These are phyloP conservation scores for Lonchura striata DNA, from an alignment of 2,113 vertebrate genomes.

Conservation along the genomic window DNA sequence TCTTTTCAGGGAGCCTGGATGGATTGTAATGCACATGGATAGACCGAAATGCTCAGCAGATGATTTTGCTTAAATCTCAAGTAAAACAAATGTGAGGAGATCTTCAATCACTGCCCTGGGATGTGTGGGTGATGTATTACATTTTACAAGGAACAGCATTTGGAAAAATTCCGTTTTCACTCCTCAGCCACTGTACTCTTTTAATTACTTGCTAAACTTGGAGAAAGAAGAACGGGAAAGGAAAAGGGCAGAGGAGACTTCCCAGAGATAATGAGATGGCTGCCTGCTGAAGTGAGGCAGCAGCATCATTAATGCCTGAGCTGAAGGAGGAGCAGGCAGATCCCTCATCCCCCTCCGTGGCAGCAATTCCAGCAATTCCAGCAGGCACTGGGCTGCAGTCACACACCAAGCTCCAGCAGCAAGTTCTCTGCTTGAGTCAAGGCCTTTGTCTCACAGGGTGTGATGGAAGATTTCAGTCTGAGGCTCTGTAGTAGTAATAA, in stretches of 20 bases:
- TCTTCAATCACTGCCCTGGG: constrained; percentile 42
- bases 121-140: background rate
- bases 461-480: background rate
- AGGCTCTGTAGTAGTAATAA: background rate
- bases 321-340: background rate
- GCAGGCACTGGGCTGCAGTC: background rate
- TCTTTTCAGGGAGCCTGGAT: constrained; percentile 61
- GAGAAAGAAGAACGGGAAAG: background rate
- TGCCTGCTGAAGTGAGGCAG: background rate
- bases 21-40: constrained; percentile 35
- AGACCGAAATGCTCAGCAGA: constrained; percentile 60
- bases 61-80: constrained; percentile 68
- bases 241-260: constrained; percentile 19
- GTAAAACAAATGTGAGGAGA: constrained; percentile 58
- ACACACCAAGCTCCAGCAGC: background rate
- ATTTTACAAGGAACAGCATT: constrained; percentile 31
- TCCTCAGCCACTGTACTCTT: constrained; percentile 17
- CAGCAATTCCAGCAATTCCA: background rate
- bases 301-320: background rate
- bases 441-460: background rate
- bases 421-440: background rate
- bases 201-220: constrained; percentile 27
- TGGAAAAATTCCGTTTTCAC: constrained; percentile 17
- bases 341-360: background rate
- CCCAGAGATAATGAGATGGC: background rate